Conservation (phyloP, 2,888 invertebrate genomes). For the Neelides folsomi region DNA sequence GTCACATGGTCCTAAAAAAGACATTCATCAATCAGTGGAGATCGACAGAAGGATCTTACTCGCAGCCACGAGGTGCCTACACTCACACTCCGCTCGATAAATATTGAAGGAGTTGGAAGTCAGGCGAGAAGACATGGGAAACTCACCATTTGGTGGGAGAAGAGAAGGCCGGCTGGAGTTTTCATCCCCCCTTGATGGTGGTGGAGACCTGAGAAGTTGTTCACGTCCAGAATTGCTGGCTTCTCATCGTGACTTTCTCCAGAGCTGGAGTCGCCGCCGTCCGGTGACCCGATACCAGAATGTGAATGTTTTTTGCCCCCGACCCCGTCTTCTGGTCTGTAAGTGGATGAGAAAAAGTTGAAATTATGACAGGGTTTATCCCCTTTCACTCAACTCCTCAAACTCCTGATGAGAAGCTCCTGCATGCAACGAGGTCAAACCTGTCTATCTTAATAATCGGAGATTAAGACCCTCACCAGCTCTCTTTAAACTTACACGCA, state of each 20-base stretch:
- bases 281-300: constrained; percentile 31
- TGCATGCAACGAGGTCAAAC: too few species aligned
- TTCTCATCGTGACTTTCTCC: constrained; percentile 32
- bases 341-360: constrained; percentile 5
- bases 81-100: too few species aligned
- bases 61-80: too few species aligned
- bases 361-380: not conserved
- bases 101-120: too few species aligned
- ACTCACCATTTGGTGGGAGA: constrained; percentile 32
- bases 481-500: too few species aligned
- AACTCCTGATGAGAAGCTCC: too few species aligned
- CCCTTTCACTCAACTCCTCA: too few species aligned
- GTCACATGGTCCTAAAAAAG: constrained; percentile 30
- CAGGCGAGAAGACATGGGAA: not conserved
- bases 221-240: constrained; percentile 14
- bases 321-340: constrained; percentile 31
- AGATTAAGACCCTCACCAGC: too few species aligned
- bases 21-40: constrained; percentile 7
- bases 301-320: constrained; percentile 30
- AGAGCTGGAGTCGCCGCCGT: constrained; percentile 31
- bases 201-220: constrained; percentile 13
- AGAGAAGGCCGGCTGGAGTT: constrained; percentile 23
- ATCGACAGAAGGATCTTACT: too few species aligned
- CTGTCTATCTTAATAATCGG: too few species aligned
- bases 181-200: constrained; percentile 13